These are phyloP conservation scores for Pteruthius melanotis DNA, from an alignment of 2,113 vertebrate genomes.

Conservation along the genomic window DNA sequence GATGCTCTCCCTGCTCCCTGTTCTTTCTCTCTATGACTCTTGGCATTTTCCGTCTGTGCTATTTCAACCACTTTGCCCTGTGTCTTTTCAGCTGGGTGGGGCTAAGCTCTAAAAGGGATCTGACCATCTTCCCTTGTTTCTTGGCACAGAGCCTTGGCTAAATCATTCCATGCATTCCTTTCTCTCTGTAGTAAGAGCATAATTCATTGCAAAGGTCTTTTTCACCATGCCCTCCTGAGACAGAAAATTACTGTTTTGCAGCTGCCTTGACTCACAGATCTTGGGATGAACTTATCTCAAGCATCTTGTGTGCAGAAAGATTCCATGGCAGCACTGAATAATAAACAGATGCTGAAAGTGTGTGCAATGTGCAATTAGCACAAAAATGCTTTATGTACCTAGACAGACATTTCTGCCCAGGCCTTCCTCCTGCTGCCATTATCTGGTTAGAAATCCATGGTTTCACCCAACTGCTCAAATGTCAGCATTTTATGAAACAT, in stretches of 20 bases:
- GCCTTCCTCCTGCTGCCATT: not conserved
- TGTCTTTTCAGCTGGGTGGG: not conserved
- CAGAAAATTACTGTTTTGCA: not conserved
- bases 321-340: constrained; percentile 6
- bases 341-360: not conserved
- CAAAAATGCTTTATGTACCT: not conserved
- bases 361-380: not conserved
- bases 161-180: constrained; percentile 26
- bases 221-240: not conserved
- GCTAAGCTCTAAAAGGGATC: constrained; percentile 1
- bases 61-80: not conserved
- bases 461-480: not conserved
- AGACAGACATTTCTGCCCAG: not conserved
- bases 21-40: not conserved
- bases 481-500: not conserved
- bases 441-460: not conserved
- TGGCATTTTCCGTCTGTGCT: not conserved
- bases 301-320: not conserved
- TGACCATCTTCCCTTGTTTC: not conserved
- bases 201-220: not conserved
- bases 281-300: constrained; percentile 31
- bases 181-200: not conserved
- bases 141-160: constrained; percentile 3
- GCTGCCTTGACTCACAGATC: not conserved
- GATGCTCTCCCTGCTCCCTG: not conserved